These are phyloP conservation scores for Rostratula benghalensis DNA, from an alignment of 2,113 vertebrate genomes.

Conservation along the genomic window DNA sequence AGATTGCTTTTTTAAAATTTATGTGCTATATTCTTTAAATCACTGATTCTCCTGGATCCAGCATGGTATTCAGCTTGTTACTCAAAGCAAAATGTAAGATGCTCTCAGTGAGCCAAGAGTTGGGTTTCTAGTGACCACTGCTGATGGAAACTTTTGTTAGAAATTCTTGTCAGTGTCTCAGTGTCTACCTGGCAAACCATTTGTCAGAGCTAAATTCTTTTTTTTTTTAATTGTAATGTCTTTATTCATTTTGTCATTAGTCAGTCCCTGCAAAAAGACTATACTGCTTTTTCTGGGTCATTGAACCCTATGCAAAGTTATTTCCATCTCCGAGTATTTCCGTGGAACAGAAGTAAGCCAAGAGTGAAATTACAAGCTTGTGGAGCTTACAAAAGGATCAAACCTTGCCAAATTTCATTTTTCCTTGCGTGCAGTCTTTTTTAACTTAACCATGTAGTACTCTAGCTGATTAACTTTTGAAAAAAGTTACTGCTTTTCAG, in stretches of 20 bases:
- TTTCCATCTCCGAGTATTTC: constrained; percentile 42
- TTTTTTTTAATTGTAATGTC: not conserved
- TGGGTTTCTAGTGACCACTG: not conserved
- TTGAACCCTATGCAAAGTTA: not conserved
- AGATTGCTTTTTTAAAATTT: not conserved
- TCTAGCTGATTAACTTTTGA: not conserved
- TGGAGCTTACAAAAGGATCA: not conserved
- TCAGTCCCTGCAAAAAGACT: not conserved
- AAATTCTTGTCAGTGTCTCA: not conserved
- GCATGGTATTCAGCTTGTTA: not conserved
- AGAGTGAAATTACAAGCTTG: not conserved
- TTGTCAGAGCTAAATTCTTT: not conserved
- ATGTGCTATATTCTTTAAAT: not conserved
- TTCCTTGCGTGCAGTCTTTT: not conserved
- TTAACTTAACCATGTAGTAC: not conserved
- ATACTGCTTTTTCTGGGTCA: not conserved
- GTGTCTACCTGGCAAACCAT: not conserved
- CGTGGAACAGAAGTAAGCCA: not conserved
- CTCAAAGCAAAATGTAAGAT: not conserved
- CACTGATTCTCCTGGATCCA: not conserved
- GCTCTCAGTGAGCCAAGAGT: not conserved
- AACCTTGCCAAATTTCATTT: not conserved
- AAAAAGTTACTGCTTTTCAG: not conserved
- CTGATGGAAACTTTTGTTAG: not conserved
- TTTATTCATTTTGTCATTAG: not conserved